Evolutionary conservation across 2,888 invertebrate genomes (phyloP).

Genomic region (Pinctada fucata): DNA sequence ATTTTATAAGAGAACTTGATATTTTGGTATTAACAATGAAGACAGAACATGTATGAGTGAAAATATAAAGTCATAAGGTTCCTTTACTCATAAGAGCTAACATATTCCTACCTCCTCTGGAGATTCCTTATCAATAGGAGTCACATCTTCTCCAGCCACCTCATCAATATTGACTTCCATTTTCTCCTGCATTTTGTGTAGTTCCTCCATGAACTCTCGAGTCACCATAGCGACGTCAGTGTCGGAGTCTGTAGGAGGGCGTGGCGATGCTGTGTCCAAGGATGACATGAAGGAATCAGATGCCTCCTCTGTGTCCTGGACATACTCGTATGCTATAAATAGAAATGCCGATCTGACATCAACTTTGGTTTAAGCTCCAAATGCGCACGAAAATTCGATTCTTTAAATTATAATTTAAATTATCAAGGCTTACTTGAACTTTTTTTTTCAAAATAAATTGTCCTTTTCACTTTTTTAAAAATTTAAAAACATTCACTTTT

Average conservation of each 20-base stretch:
- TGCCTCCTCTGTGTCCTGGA: slow-evolving; percentile 90
- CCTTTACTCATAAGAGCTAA: slow-evolving; percentile 20
- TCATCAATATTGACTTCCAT: slow-evolving; percentile 40
- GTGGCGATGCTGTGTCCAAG: slow-evolving; percentile 66
- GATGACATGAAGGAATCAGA: slow-evolving; percentile 76
- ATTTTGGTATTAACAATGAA: too few relatives aligned
- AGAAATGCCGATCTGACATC: background rate
- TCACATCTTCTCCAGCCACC: slow-evolving; percentile 10
- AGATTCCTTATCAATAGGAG: slow-evolving; percentile 15
- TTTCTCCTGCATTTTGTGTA: slow-evolving; percentile 59
- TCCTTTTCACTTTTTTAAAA: too few relatives aligned
- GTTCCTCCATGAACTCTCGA: slow-evolving; percentile 65
- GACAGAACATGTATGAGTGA: too few relatives aligned
- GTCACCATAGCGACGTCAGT: slow-evolving; percentile 57
- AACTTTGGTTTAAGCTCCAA: too few relatives aligned
- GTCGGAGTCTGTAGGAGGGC: slow-evolving; percentile 64
- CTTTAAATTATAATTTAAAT: too few relatives aligned
- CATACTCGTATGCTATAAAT: slow-evolving; percentile 90
- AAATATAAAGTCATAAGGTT: background rate
- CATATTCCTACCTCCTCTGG: slow-evolving; percentile 37
- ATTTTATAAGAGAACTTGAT: too few relatives aligned
- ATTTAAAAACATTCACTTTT: too few relatives aligned
- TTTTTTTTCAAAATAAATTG: too few relatives aligned
- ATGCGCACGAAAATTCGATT: too few relatives aligned
- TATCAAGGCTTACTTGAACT: too few relatives aligned